Base-by-base conservation (phyloP, 2,113 vertebrate genomes). In the Trogon melanurus region DNA sequence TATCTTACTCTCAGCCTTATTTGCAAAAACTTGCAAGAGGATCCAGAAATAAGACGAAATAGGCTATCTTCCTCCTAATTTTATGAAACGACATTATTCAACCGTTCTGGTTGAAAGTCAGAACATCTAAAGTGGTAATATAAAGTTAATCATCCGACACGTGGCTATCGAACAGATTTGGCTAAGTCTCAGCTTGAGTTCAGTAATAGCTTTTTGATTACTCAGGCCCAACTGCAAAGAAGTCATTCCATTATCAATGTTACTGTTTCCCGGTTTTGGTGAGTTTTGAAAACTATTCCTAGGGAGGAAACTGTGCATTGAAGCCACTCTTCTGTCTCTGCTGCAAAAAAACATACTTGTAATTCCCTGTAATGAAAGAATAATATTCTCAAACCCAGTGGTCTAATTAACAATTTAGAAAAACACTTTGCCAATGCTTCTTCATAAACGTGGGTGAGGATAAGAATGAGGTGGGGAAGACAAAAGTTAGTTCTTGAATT, bases 391-490 rank as follows among this genome's bases (percentile, higher is more conserved):
- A 41, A 82, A 78, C 72, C 73, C 25, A 50, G 25, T 54, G 50
- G 38, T 76, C 74, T 88, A 96, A 95, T 96, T 93, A 94, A 76
- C 32, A 85, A n/a, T 32, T 62, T 58, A 79, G 78, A 67, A 85
- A 93, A 90, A 56, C 29, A 38, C 45, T 83, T 91, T 66, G 32
- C 16, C 60, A 74, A 50, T 71, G 16, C 20, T 82, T 78, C 34
- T 78, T 62, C 44, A 66, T 70, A 90, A 90, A 94, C 30, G 47
- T 88, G 79, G 54, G 44, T 51, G 32, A 88, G 26, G 32, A 51
- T 48, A 85, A 67, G 51, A 88, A 80, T 36, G 51, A 82, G 30
- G 38, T 0, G 0, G 4, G n/a, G 56, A 76, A 95, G 71, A 73
- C 13, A 82, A 71, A 96, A 93, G 47, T 83, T 93, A 80, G 48